Percentiles rank a stretch among this genome's conserved stretches.
Conservation (phyloP, 2,888 invertebrate species). For the Hymenopus coronatus region DNA sequence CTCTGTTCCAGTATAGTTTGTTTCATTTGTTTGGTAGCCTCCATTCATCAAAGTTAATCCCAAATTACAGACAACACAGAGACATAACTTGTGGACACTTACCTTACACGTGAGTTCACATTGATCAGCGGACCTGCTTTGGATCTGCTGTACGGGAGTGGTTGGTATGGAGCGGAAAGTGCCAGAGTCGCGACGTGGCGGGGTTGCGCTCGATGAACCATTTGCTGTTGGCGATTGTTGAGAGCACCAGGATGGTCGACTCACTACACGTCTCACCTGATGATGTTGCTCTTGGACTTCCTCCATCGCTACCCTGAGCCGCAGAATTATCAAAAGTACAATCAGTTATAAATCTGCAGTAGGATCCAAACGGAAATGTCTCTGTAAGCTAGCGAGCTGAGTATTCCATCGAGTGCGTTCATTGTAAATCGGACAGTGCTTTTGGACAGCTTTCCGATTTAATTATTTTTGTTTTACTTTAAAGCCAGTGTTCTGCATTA, state of each 20-base stretch:
- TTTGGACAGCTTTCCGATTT: too few relatives aligned
- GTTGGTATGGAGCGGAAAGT: constrained; percentile 2
- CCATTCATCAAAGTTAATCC: too few relatives aligned
- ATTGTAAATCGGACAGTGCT: too few relatives aligned
- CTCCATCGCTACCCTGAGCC: not conserved
- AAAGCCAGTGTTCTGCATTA: too few relatives aligned
- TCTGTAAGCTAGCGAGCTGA: not conserved
- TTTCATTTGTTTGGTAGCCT: too few relatives aligned
- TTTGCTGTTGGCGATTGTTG: not conserved
- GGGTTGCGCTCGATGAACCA: not conserved
- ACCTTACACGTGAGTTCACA: constrained; percentile 60
- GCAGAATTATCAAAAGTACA: not conserved
- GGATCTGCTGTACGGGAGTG: constrained; percentile 38
- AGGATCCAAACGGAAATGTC: not conserved
- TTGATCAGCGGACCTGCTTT: constrained; percentile 44
- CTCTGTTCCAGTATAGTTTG: too few relatives aligned
- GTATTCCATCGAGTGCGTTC: too few relatives aligned
- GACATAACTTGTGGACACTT: constrained; percentile 14
- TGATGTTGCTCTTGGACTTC: not conserved
- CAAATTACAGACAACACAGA: too few relatives aligned
- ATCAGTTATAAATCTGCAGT: not conserved
- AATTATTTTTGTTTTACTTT: too few relatives aligned
- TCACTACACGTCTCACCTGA: constrained; percentile 1
- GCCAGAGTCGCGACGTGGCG: not conserved
- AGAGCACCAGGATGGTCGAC: not conserved